A percentile compares a stretch with the other conserved stretches of the same genome.
Evolutionary conservation across 2,888 invertebrate genomes (phyloP).

Genomic region (Crematogaster levior): DNA sequence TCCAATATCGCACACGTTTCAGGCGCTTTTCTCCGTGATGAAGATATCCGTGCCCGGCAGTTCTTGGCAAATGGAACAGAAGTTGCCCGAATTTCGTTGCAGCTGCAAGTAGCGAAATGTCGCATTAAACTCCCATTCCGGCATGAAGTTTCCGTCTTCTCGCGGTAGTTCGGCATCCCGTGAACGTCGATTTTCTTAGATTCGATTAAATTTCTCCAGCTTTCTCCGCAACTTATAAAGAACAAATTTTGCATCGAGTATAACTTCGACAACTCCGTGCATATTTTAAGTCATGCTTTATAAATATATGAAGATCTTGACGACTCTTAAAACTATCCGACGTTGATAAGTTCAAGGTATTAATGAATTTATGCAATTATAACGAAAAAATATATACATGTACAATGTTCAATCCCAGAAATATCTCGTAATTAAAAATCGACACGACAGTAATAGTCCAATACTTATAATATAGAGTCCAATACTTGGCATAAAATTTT

Average conservation of each 20-base stretch:
- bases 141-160: conserved; percentile 42
- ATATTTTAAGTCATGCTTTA: conserved; percentile 25
- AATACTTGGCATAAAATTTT: background rate
- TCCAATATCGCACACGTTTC: conserved; percentile 39
- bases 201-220: conserved; percentile 42
- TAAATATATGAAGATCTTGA: background rate
- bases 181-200: conserved; percentile 47
- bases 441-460: too few relatives aligned
- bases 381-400: background rate
- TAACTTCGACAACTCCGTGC: conserved; percentile 39
- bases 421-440: background rate
- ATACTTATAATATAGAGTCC: background rate
- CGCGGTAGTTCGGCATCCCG: conserved; percentile 42
- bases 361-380: background rate
- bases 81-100: conserved; percentile 50
- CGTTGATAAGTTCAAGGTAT: background rate
- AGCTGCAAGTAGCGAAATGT: conserved; percentile 53
- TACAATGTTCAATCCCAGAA: background rate
- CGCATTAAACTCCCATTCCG: conserved; percentile 58
- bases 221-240: conserved; percentile 41
- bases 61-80: conserved; percentile 46
- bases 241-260: conserved; percentile 34
- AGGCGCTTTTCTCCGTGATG: conserved; percentile 36
- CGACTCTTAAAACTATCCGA: background rate
- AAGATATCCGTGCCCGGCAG: conserved; percentile 37